A percentile compares a stretch with the other conserved stretches of the same genome.
Evolutionary conservation across 2,888 invertebrate species (phyloP).

Genomic region (Spodoptera picta): DNA sequence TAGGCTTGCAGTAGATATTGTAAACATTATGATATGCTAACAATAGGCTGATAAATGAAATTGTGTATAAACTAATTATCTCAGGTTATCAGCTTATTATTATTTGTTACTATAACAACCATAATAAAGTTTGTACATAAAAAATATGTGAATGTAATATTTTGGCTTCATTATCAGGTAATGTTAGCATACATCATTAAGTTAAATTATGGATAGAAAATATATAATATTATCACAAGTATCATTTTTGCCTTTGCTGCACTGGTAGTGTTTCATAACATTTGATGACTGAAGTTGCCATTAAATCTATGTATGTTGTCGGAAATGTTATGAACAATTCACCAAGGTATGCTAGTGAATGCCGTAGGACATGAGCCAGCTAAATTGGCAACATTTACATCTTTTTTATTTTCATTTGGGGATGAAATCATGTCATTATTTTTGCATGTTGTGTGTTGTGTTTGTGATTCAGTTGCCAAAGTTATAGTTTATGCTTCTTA

Average conservation of each 20-base stretch:
- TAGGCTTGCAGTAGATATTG: conserved; percentile 13
- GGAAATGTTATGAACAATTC: conserved; percentile 32
- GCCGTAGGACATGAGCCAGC: conserved; percentile 29
- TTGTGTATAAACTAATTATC: too few species aligned
- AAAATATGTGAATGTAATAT: too few species aligned
- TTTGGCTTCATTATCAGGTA: conserved; percentile 12
- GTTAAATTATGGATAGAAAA: background rate
- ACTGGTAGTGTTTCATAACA: conserved; percentile 30
- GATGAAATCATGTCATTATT: conserved; percentile 45
- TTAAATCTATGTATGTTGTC: too few species aligned
- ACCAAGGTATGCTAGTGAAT: conserved; percentile 39
- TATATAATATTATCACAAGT: conserved; percentile 13
- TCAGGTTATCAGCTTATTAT: too few species aligned
- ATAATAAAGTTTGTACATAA: too few species aligned
- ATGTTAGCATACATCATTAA: conserved; percentile 18
- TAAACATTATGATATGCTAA: conserved; percentile 23
- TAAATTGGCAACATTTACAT: conserved; percentile 21
- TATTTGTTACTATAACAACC: too few species aligned
- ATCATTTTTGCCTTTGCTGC: conserved; percentile 37
- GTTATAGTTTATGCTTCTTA: conserved; percentile 54
- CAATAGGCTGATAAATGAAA: conserved; percentile 9
- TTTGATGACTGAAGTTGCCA: background rate
- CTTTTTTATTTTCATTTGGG: conserved; percentile 38
- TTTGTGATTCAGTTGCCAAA: conserved; percentile 54
- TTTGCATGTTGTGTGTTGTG: conserved; percentile 59